Evolutionary conservation across 2,888 invertebrate genomes (phyloP).

Genomic region (Rosalia funebris): DNA sequence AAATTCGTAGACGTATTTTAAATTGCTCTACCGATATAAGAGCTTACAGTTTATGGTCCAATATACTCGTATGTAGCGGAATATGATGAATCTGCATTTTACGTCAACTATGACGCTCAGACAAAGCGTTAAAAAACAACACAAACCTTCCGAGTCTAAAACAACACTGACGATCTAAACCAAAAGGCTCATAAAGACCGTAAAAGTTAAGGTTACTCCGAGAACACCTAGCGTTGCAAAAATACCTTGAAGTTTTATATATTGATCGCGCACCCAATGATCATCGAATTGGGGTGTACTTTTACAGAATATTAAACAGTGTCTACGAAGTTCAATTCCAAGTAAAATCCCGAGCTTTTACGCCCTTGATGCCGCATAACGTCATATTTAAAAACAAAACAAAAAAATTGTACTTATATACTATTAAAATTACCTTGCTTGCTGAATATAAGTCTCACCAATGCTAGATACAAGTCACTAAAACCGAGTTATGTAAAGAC

Average conservation of each 20-base stretch:
- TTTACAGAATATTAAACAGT: conserved; percentile 1
- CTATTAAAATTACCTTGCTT: conserved; percentile 12
- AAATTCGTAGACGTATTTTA: no score
- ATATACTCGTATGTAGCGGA: no score
- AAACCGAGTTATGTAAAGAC: conserved; percentile 12
- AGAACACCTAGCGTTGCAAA: conserved; percentile 16
- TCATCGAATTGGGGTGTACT: conserved; percentile 4
- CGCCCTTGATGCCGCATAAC: neutral
- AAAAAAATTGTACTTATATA: conserved; percentile 3
- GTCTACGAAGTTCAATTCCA: neutral
- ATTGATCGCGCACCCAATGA: conserved; percentile 15
- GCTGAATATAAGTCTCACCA: neutral
- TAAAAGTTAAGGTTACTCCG: conserved; percentile 9
- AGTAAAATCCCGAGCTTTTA: neutral
- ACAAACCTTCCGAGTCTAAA: no score
- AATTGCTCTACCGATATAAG: no score
- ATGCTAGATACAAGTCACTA: conserved; percentile 6
- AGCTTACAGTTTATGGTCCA: no score
- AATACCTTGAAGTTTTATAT: conserved; percentile 26
- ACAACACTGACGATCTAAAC: neutral
- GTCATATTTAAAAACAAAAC: conserved; percentile 13
- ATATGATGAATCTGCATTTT: no score
- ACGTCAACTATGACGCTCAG: no score
- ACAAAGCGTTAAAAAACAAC: no score
- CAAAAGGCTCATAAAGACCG: conserved; percentile 4